A percentile compares a stretch with the other conserved stretches of the same genome.
These are phyloP conservation scores for Acronicta aceris DNA, from an alignment of 2,888 invertebrate species.

Conservation along the genomic window DNA sequence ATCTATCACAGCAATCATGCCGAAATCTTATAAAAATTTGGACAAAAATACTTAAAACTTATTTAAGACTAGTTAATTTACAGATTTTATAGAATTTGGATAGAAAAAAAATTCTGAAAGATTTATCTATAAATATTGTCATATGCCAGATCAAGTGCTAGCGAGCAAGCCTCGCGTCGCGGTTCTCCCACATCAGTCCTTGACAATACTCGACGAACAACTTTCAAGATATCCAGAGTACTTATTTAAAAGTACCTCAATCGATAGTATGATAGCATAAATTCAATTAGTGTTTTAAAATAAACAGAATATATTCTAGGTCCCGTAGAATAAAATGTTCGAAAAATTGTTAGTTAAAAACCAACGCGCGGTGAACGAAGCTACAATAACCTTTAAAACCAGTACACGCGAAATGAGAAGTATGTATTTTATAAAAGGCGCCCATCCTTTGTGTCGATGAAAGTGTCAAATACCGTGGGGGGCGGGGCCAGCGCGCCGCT, in stretches of 20 bases:
- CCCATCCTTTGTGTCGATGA: slow-evolving; percentile 33
- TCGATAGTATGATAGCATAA: slow-evolving; percentile 33
- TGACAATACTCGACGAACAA: slow-evolving; percentile 34
- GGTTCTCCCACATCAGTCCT: slow-evolving; percentile 21
- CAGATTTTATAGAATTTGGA: slow-evolving; percentile 64
- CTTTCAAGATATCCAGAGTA: slow-evolving; percentile 33
- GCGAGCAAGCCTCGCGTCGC: slow-evolving; percentile 15
- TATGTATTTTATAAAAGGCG: slow-evolving; percentile 40
- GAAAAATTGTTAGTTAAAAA: slow-evolving; percentile 58
- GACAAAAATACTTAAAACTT: slow-evolving; percentile 71
- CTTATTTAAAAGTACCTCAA: slow-evolving; percentile 46
- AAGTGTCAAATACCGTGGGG: slow-evolving; percentile 31
- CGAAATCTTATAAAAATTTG: slow-evolving; percentile 71
- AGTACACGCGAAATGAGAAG: slow-evolving; percentile 50
- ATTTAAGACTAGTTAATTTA: slow-evolving; percentile 78
- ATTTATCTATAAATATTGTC: slow-evolving; percentile 61
- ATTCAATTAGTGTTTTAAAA: slow-evolving; percentile 47
- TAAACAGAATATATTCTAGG: slow-evolving; percentile 54
- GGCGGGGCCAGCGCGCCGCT: slow-evolving; percentile 41
- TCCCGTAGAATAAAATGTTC: slow-evolving; percentile 52
- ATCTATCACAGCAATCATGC: slow-evolving; percentile 71
- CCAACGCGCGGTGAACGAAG: slow-evolving; percentile 54
- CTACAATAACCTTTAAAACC: slow-evolving; percentile 47
- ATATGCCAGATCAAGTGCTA: slow-evolving; percentile 61
- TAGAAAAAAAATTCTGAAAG: slow-evolving; percentile 56